A percentile compares a stretch with the other conserved stretches of the same genome.
Evolutionary conservation across 53 echinoderm and acorn worm species (phyloP).

Genomic region (Pentamera pediparva): DNA sequence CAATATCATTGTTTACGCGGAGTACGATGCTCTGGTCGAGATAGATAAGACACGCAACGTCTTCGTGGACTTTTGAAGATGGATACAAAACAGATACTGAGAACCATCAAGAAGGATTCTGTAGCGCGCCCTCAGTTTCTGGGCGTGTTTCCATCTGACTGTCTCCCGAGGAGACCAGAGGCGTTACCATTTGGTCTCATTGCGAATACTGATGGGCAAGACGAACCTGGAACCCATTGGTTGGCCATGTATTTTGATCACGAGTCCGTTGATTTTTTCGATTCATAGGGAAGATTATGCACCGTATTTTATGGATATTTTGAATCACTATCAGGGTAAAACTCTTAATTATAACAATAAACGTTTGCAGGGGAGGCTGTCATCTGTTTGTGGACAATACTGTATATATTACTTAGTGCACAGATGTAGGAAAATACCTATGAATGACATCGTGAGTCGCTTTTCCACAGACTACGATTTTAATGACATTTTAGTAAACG

Average conservation of each 20-base stretch:
- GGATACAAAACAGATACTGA: conserved; percentile 3
- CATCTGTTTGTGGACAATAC: conserved; percentile 53
- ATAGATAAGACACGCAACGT: conserved; percentile 54
- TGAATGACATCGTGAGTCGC: background rate
- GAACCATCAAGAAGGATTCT: conserved; percentile 22
- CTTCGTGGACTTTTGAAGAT: conserved; percentile 31
- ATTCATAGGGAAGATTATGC: conserved; percentile 48
- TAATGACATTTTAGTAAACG: background rate
- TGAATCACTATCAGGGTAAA: background rate
- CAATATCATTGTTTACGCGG: conserved; percentile 28
- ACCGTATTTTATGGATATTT: background rate
- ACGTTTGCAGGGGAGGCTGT: conserved; percentile 40
- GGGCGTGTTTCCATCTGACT: conserved; percentile 42
- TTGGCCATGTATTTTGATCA: conserved; percentile 23
- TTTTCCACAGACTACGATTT: background rate
- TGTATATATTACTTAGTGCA: conserved; percentile 42
- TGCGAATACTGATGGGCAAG: conserved; percentile 33
- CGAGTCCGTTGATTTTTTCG: conserved; percentile 53
- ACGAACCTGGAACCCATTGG: conserved; percentile 43
- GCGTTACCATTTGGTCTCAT: conserved; percentile 9
- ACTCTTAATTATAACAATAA: background rate
- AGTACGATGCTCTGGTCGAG: conserved; percentile 50
- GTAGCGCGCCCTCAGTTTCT: conserved; percentile 49
- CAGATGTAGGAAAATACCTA: conserved; percentile 22
- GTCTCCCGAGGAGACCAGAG: conserved; percentile 45